Evolutionary conservation across 1,140 invertebrate genomes (phyloP).

Genomic region (Phortica variegata): DNA sequence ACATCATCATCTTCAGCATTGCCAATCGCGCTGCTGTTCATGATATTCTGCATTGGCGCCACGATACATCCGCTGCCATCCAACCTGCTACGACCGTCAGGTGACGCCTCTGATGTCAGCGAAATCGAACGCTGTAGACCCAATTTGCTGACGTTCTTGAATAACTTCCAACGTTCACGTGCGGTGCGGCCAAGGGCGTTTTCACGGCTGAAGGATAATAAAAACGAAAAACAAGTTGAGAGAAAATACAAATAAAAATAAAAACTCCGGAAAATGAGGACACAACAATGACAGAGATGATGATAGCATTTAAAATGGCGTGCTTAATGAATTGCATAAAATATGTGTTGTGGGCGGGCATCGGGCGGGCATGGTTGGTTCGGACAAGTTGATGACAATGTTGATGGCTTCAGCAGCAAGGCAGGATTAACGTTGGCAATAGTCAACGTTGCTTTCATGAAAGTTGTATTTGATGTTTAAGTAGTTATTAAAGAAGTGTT

Average conservation of each 20-base stretch:
- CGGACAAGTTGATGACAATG: too few species aligned
- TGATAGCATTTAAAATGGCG: not conserved
- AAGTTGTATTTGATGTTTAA: too few species aligned
- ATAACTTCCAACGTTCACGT: slow-evolving; percentile 65
- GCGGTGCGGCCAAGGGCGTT: slow-evolving; percentile 57
- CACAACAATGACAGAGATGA: too few species aligned
- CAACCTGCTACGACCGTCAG: slow-evolving; percentile 8
- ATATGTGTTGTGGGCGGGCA: too few species aligned
- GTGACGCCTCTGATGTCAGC: slow-evolving; percentile 25
- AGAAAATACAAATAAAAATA: not conserved
- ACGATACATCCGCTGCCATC: slow-evolving; percentile 25
- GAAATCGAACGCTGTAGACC: slow-evolving; percentile 59
- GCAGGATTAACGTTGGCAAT: too few species aligned
- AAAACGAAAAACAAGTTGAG: not conserved
- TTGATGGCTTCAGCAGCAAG: too few species aligned
- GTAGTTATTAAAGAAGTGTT: too few species aligned
- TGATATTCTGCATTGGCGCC: slow-evolving; percentile 21
- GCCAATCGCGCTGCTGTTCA: slow-evolving; percentile 14
- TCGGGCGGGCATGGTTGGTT: too few species aligned
- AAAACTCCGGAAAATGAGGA: too few species aligned
- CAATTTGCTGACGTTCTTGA: slow-evolving; percentile 63
- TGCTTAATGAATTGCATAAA: not conserved
- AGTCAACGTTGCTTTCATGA: too few species aligned
- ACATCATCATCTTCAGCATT: slow-evolving; percentile 36
- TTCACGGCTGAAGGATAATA: slow-evolving; percentile 3